Conservation (phyloP, 2,888 invertebrate species). For the Augochlorella aurata region DNA sequence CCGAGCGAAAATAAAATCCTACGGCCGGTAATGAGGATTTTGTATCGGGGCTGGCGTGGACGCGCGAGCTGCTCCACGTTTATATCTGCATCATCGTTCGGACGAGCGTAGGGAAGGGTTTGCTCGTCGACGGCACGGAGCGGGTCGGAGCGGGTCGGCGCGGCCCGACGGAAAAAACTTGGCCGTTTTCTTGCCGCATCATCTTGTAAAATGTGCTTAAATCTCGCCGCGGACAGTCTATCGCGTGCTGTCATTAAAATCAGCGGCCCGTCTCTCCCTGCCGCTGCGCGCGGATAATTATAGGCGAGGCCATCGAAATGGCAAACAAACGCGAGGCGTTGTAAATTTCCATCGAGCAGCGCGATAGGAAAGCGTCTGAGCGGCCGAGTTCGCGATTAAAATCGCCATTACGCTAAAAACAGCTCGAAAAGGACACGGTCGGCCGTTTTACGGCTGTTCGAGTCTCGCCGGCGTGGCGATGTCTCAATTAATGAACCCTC, state of each 20-base stretch:
- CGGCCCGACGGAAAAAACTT: conserved; percentile 28
- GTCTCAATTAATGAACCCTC: conserved; percentile 46
- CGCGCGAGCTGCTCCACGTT: conserved; percentile 1
- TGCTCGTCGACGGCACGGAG: background rate
- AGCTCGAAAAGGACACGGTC: background rate
- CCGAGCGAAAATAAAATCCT: conserved; percentile 35
- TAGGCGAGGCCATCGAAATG: conserved; percentile 37
- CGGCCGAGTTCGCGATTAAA: conserved; percentile 43
- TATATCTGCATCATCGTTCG: conserved; percentile 12
- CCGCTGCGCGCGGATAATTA: conserved; percentile 43
- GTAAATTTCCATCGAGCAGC: conserved; percentile 52
- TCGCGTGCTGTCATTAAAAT: conserved; percentile 61
- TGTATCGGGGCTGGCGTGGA: conserved; percentile 15
- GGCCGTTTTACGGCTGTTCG: background rate
- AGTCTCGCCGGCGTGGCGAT: conserved; percentile 31
- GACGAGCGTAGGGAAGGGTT: conserved; percentile 1
- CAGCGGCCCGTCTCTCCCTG: conserved; percentile 23
- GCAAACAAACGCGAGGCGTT: conserved; percentile 41
- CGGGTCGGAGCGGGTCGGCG: background rate
- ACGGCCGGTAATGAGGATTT: conserved; percentile 44
- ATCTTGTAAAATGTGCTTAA: conserved; percentile 46
- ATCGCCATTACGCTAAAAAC: conserved; percentile 35
- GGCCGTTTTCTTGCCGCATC: conserved; percentile 54
- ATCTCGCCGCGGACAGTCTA: conserved; percentile 45
- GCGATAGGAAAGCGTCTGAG: background rate